Evolutionary conservation across 2,888 invertebrate species (phyloP).

Genomic region (Bembecia ichneumoniformis): DNA sequence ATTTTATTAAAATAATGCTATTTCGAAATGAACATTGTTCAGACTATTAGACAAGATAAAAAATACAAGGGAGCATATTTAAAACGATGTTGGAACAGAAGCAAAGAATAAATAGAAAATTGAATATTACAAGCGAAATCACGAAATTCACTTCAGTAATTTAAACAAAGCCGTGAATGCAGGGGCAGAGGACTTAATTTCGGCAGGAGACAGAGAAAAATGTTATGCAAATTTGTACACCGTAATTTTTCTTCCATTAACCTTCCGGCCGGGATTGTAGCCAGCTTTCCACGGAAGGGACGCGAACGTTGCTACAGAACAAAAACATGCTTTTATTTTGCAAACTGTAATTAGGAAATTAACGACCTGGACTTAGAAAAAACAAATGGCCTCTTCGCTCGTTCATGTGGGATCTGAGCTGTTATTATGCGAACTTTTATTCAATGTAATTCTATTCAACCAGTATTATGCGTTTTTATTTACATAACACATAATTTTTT

Average conservation of each 20-base stretch:
- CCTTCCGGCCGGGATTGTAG: conserved; percentile 47
- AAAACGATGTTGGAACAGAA: conserved; percentile 3
- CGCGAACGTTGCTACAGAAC: conserved; percentile 38
- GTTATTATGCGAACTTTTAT: conserved; percentile 31
- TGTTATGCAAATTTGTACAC: conserved; percentile 70
- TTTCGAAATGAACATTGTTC: not conserved
- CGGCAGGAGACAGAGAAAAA: conserved; percentile 56
- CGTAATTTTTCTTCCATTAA: conserved; percentile 69
- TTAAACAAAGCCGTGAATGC: conserved; percentile 60
- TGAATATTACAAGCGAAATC: conserved; percentile 47
- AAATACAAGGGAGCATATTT: not conserved
- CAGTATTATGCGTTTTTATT: too few species aligned
- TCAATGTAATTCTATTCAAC: too few species aligned
- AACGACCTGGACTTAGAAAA: conserved; percentile 54
- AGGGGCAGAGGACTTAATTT: conserved; percentile 59
- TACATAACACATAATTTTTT: too few species aligned
- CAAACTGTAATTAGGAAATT: conserved; percentile 67
- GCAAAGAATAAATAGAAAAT: conserved; percentile 14
- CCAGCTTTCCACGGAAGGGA: conserved; percentile 33
- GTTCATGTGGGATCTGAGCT: conserved; percentile 41
- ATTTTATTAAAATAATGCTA: not conserved
- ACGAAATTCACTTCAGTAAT: conserved; percentile 54
- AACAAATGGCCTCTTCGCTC: conserved; percentile 52
- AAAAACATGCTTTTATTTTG: conserved; percentile 61
- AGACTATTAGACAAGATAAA: not conserved